Evolutionary conservation across 2,113 vertebrate genomes (phyloP).

Genomic region (Seriola rivoliana): DNA sequence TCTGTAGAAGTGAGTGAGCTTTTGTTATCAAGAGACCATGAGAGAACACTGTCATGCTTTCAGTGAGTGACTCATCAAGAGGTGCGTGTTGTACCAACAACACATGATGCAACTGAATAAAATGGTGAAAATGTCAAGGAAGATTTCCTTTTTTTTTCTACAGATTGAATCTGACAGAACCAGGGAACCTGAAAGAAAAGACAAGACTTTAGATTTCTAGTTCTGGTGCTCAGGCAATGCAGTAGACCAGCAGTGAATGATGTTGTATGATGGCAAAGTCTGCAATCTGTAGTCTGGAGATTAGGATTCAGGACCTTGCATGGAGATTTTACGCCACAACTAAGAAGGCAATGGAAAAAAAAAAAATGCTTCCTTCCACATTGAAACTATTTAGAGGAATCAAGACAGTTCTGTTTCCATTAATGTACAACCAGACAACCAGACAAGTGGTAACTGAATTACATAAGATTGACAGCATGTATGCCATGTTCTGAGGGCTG

Average conservation of each 20-base stretch:
- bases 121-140: not conserved
- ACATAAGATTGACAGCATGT: not conserved
- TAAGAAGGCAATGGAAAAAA: not conserved
- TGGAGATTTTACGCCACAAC: not conserved
- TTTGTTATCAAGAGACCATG: not conserved
- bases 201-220: not conserved
- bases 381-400: conserved; percentile 44
- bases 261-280: not conserved
- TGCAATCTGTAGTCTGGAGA: not conserved
- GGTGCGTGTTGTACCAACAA: not conserved
- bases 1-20: not conserved
- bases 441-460: not conserved
- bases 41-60: not conserved
- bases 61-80: conserved; percentile 2
- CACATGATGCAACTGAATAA: conserved; percentile 10
- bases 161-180: not conserved
- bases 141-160: not conserved
- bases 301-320: not conserved
- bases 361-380: conserved; percentile 8
- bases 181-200: not conserved
- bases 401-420: not conserved
- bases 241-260: not conserved
- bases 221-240: not conserved
- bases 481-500: not conserved
- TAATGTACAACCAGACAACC: not conserved